Percentiles rank a stretch among this genome's conserved stretches.
Evolutionary conservation across 2,888 invertebrate genomes (phyloP).

Genomic region (Drosophila nr. fundita): DNA sequence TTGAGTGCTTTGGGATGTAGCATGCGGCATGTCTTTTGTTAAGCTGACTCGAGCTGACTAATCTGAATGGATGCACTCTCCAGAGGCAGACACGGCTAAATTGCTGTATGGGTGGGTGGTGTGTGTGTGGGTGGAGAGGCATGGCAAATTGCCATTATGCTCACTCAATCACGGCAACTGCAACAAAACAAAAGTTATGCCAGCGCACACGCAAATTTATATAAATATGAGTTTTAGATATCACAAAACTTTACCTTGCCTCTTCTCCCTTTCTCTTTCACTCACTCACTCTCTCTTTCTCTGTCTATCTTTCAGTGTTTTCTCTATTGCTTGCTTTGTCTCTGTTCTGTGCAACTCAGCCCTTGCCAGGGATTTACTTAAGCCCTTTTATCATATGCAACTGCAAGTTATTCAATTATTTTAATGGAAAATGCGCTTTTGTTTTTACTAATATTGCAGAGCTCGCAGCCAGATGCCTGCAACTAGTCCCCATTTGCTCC

Average conservation of each 20-base stretch:
- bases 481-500: constrained; percentile 5
- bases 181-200: constrained; percentile 67
- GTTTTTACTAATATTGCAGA: constrained; percentile 47
- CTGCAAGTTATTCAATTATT: constrained; percentile 79
- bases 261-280: not conserved
- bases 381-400: constrained; percentile 64
- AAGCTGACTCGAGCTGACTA: constrained; percentile 53
- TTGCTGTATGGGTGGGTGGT: not conserved
- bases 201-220: constrained; percentile 44
- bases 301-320: not conserved
- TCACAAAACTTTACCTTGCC: constrained; percentile 55
- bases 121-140: not conserved
- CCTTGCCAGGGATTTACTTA: constrained; percentile 67
- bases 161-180: constrained; percentile 57
- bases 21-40: constrained; percentile 39
- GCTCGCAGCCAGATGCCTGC: constrained; percentile 16
- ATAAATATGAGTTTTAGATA: constrained; percentile 67
- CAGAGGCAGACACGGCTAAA: constrained; percentile 12
- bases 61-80: constrained; percentile 63
- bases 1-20: constrained; percentile 29
- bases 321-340: constrained; percentile 2
- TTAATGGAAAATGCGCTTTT: constrained; percentile 69
- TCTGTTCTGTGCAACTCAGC: constrained; percentile 5
- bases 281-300: not conserved
- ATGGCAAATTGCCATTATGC: constrained; percentile 60